These are phyloP conservation scores for Pomacea canaliculata DNA, from an alignment of 2,888 invertebrate species.

Conservation along the genomic window DNA sequence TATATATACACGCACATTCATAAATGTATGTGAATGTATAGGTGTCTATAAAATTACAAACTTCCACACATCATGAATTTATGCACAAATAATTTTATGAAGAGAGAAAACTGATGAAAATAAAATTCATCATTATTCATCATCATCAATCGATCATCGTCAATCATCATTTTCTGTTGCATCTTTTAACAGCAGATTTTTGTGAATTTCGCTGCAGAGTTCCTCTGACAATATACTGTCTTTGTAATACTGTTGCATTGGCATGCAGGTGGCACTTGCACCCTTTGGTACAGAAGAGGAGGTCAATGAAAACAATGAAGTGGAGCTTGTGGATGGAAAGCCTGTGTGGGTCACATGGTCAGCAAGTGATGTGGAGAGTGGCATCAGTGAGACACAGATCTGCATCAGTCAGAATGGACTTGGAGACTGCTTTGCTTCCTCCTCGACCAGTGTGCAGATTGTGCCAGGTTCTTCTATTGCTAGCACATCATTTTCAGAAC, in stretches of 20 bases:
- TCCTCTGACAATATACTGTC: no score
- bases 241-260: neutral
- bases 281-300: slow-evolving; percentile 14
- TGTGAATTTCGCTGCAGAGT: neutral
- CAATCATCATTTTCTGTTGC: neutral
- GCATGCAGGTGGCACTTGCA: neutral
- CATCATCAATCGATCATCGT: no score
- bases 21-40: neutral
- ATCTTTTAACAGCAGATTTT: neutral
- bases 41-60: neutral
- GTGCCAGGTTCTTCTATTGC: slow-evolving; percentile 1
- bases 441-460: neutral
- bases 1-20: no score
- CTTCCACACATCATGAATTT: neutral
- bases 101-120: no score
- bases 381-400: slow-evolving; percentile 5
- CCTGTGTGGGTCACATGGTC: slow-evolving; percentile 22
- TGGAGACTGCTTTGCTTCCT: neutral
- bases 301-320: slow-evolving; percentile 3
- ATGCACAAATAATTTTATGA: no score
- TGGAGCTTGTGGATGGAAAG: slow-evolving; percentile 14
- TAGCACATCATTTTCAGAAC: slow-evolving; percentile 1
- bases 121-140: no score
- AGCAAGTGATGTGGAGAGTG: slow-evolving; percentile 15
- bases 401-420: slow-evolving; percentile 5